Percentiles rank a stretch among this genome's conserved stretches.
phyloP scores from a whole-genome alignment of 2,888 invertebrate species.

The Phasia obesa region DNA sequence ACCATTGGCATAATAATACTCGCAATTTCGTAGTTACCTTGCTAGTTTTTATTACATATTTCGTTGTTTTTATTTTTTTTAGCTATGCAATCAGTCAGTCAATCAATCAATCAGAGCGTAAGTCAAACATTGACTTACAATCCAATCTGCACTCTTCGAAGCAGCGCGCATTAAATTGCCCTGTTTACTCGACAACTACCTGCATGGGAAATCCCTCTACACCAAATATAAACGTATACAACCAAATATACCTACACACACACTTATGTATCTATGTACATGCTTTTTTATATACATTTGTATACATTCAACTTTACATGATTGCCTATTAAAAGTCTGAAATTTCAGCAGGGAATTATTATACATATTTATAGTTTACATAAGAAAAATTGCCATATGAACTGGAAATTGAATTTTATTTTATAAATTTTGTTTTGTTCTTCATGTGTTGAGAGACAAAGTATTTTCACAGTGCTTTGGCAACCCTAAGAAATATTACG shows the following conservation, averaged over 20 bases:
- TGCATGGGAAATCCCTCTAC: constrained; percentile 58
- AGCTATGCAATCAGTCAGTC: constrained; percentile 80
- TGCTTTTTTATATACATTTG: not conserved
- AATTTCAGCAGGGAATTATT: not conserved
- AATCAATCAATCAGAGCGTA: constrained; percentile 80
- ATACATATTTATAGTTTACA: not conserved
- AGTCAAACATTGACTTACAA: constrained; percentile 81
- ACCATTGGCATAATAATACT: constrained; percentile 40
- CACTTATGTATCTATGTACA: not conserved
- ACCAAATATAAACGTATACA: constrained; percentile 15
- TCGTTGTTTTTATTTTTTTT: constrained; percentile 72
- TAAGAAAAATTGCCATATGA: not conserved
- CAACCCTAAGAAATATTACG: constrained; percentile 65
- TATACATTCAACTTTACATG: constrained; percentile 44
- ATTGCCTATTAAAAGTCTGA: constrained; percentile 47
- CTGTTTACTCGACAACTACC: constrained; percentile 77
- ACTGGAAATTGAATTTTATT: not conserved
- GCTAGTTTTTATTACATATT: constrained; percentile 41
- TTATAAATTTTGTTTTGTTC: not conserved
- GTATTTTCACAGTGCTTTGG: not conserved
- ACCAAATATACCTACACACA: constrained; percentile 3
- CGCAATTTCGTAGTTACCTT: constrained; percentile 48
- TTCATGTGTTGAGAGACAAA: not conserved
- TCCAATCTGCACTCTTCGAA: constrained; percentile 73
- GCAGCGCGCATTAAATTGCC: constrained; percentile 81